These are phyloP conservation scores for Luperina nickerlii DNA, from an alignment of 2,888 invertebrate species.

Conservation along the genomic window DNA sequence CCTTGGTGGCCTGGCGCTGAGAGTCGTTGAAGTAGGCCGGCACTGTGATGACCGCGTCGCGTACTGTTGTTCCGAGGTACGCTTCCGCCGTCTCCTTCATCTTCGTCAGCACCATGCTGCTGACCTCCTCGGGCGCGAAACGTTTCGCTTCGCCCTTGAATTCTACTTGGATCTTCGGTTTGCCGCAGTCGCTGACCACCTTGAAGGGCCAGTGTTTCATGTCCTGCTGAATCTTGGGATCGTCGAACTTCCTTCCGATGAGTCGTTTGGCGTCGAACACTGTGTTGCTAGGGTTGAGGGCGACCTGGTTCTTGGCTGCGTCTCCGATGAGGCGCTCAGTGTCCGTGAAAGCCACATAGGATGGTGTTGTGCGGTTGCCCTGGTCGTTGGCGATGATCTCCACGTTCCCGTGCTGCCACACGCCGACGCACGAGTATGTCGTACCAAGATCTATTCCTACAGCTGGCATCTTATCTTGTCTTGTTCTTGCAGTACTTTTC, in stretches of 20 bases:
- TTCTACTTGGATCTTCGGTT: slow-evolving; percentile 92
- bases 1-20: slow-evolving; percentile 95
- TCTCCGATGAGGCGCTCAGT: slow-evolving; percentile 93
- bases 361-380: slow-evolving; percentile 93
- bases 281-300: slow-evolving; percentile 93
- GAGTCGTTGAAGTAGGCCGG: slow-evolving; percentile 95
- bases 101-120: slow-evolving; percentile 94
- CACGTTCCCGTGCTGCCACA: slow-evolving; percentile 92
- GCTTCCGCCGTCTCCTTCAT: slow-evolving; percentile 95
- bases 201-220: slow-evolving; percentile 96
- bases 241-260: slow-evolving; percentile 94
- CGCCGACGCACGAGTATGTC: slow-evolving; percentile 90
- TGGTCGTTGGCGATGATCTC: slow-evolving; percentile 93
- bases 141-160: slow-evolving; percentile 92
- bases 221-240: slow-evolving; percentile 93
- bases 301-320: slow-evolving; percentile 93
- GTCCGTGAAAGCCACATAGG: slow-evolving; percentile 94
- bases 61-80: slow-evolving; percentile 92
- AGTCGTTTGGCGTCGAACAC: slow-evolving; percentile 94
- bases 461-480: slow-evolving; percentile 88
- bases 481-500: slow-evolving; percentile 57
- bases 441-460: slow-evolving; percentile 90
- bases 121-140: slow-evolving; percentile 93
- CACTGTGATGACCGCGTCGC: slow-evolving; percentile 94
- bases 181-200: slow-evolving; percentile 91